Evolutionary conservation across 2,797 vertebrate genomes (phyloP).

Genomic region (Zalophus californianus): DNA sequence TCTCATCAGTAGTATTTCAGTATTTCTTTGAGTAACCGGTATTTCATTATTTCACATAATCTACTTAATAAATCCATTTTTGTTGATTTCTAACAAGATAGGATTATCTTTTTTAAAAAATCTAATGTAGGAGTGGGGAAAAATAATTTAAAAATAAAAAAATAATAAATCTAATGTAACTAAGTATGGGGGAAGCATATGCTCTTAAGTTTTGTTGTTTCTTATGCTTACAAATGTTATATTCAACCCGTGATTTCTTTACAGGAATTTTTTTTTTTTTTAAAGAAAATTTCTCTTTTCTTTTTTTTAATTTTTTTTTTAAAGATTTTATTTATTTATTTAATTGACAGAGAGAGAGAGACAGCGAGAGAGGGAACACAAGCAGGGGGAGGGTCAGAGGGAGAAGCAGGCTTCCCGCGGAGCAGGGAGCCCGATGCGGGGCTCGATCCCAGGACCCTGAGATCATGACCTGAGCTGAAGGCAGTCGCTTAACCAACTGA

Average conservation of each 20-base stretch:
- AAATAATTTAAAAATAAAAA: background rate
- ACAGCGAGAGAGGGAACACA: too few species aligned
- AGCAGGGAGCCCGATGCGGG: too few species aligned
- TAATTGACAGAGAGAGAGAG: too few species aligned
- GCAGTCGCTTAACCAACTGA: too few species aligned
- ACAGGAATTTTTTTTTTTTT: background rate
- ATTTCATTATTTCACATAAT: background rate
- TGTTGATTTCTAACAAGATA: conserved; percentile 36
- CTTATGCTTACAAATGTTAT: background rate
- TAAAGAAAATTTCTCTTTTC: too few species aligned
- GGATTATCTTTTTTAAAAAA: background rate
- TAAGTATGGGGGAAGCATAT: background rate
- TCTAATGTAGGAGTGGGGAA: background rate
- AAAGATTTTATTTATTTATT: too few species aligned
- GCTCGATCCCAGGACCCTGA: too few species aligned
- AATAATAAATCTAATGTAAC: background rate
- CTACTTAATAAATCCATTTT: conserved; percentile 28
- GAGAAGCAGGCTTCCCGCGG: too few species aligned
- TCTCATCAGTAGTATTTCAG: background rate
- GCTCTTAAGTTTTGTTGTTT: background rate
- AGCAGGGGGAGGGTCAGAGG: too few species aligned
- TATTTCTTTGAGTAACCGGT: background rate
- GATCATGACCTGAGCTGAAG: too few species aligned
- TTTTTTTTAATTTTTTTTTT: too few species aligned
- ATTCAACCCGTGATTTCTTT: conserved; percentile 18